Evolutionary conservation across 1,140 invertebrate genomes (phyloP), one percentile per base, ranked within the genome.

Genomic region (Akabosia matsudoensis): DNA sequence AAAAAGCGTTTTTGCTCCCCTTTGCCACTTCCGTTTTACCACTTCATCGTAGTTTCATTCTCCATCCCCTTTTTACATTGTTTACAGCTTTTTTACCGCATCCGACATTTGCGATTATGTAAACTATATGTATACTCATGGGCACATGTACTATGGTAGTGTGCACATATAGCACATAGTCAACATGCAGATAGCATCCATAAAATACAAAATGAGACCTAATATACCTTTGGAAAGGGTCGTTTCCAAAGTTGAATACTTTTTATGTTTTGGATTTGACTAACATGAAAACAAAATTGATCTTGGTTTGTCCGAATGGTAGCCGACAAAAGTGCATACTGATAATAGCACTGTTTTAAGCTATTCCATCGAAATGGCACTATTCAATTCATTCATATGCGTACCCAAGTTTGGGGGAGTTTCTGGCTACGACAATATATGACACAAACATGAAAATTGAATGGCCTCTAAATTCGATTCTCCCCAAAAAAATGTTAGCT

Each of bases 41-140:
- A 28, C 28, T 67, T 67, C 28, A 10, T 31, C 26, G 28, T 67
- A 10, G 7, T 31, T 67, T 30, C 61, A 67, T 67, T 67, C 10
- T n/a, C 10, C 28, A 31, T 31, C 30, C 30, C 31, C 24, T 2
- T 30, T 67, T 31, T 67, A 67, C 28, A 28, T 56, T 67, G 30
- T 31, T 30, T 67, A 67, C 61, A 67, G n/a, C 61, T 31, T 67
- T 67, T 67, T 31, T 67, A 67, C 30, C 61, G 13, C 61, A 67
- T 67, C 61, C 61, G 61, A 67, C 61, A 67, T 3, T 67, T 67
- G 30, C 13, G 61, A 67, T 61, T 3, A 61, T 67, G 61, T 30
- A 22, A 67, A 30, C 61, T 30, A 28, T 24, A 67, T 67, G 31
- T 30, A 67, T 56, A 22, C 18, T 7, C 37, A 45, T 45, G 18